Evolutionary conservation across 2,797 vertebrate species (phyloP).

Genomic region (Heteromormyrus szaboi): DNA sequence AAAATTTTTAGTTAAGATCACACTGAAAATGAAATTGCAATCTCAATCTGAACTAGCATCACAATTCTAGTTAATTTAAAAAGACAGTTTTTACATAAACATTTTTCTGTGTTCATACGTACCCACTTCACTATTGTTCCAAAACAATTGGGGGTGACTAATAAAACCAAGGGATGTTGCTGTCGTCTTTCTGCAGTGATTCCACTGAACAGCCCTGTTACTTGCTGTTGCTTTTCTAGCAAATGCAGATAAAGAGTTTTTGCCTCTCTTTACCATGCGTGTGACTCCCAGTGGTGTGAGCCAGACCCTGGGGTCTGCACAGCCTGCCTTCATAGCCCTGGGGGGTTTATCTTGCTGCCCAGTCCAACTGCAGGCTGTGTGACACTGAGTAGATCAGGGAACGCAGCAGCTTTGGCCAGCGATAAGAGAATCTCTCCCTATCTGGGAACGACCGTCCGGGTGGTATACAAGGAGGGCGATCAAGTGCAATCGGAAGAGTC

Average conservation of each 20-base stretch:
- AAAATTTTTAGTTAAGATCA: neutral
- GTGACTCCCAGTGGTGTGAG: constrained; percentile 12
- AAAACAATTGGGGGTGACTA: constrained; percentile 6
- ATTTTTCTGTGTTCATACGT: neutral
- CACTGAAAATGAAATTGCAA: neutral
- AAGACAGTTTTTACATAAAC: neutral
- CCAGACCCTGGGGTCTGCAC: constrained; percentile 36
- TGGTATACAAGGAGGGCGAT: constrained; percentile 30
- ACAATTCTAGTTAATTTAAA: neutral
- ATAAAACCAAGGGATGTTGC: neutral
- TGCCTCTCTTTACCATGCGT: neutral
- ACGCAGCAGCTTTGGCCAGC: constrained; percentile 48
- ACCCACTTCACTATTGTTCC: neutral
- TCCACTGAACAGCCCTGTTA: neutral
- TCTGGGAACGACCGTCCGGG: constrained; percentile 36
- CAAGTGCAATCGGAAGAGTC: constrained; percentile 14
- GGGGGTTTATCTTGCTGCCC: constrained; percentile 60
- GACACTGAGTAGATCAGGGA: constrained; percentile 51
- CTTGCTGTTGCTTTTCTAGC: neutral
- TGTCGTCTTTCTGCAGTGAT: neutral
- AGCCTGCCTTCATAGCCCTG: constrained; percentile 29
- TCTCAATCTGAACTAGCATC: neutral
- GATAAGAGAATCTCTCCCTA: constrained; percentile 56
- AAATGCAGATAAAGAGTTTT: neutral
- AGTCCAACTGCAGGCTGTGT: constrained; percentile 55